Evolutionary conservation across 2,888 invertebrate species (phyloP).

Genomic region (Pimpla rufipes): DNA sequence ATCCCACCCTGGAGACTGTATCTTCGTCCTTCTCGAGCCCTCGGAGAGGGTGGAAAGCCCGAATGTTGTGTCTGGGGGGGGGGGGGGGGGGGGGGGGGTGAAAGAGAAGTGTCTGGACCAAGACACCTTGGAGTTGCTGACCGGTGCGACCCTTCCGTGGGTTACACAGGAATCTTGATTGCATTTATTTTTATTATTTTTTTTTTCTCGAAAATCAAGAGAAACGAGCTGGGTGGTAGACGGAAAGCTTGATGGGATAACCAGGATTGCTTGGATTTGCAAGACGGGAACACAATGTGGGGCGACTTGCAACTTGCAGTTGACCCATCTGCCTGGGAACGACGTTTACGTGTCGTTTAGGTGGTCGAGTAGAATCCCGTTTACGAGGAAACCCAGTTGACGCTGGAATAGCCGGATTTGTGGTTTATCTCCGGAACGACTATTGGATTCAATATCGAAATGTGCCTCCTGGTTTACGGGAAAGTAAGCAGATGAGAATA

Average conservation of each 20-base stretch:
- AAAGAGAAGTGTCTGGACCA: slow-evolving; percentile 19
- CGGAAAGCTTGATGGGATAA: slow-evolving; percentile 60
- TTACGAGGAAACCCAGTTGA: slow-evolving; percentile 8
- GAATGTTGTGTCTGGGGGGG: slow-evolving; percentile 23
- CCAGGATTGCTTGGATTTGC: slow-evolving; percentile 55
- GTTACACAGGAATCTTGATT: slow-evolving; percentile 38
- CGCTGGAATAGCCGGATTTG: not conserved
- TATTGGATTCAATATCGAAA: not conserved
- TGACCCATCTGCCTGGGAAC: slow-evolving; percentile 3
- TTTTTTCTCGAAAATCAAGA: slow-evolving; percentile 68
- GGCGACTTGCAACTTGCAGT: slow-evolving; percentile 22
- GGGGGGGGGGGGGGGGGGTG: too few relatives aligned
- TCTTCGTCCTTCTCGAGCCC: not conserved
- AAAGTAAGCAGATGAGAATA: not conserved
- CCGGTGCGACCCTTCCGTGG: not conserved
- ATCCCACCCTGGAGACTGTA: slow-evolving; percentile 73
- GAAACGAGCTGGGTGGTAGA: slow-evolving; percentile 56
- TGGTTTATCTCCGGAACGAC: not conserved
- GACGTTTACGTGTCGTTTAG: slow-evolving; percentile 2
- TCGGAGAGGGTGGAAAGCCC: slow-evolving; percentile 19
- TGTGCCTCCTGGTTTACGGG: not conserved
- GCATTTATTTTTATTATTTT: too few relatives aligned
- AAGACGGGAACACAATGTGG: not conserved
- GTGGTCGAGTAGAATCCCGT: slow-evolving; percentile 4
- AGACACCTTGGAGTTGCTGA: slow-evolving; percentile 17